phyloP scores from a whole-genome alignment of 1,140 invertebrate genomes.

The Leptopilina boulardi region DNA sequence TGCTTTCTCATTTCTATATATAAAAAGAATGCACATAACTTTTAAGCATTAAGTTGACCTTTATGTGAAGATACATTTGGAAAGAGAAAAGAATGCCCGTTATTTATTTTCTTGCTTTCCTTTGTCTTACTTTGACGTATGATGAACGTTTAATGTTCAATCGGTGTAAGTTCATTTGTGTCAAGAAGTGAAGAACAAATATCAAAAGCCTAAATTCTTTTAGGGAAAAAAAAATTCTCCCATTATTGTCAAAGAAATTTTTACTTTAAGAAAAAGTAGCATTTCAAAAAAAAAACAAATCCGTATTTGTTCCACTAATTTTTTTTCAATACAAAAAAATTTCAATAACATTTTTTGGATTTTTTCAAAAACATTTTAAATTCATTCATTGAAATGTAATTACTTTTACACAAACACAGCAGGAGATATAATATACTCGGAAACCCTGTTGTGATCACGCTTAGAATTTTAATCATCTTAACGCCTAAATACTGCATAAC shows the following conservation, averaged over 20 bases:
- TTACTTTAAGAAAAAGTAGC: too few species aligned
- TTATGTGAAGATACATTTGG: not conserved
- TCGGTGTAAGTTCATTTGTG: not conserved
- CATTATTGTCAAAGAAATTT: not conserved
- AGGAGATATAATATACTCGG: not conserved
- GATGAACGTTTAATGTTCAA: not conserved
- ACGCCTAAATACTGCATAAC: not conserved
- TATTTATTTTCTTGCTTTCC: slow-evolving; percentile 1
- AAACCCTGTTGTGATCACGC: not conserved
- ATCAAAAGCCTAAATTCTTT: not conserved
- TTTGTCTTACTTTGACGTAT: not conserved
- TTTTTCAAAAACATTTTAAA: too few species aligned
- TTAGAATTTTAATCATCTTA: slow-evolving; percentile 9
- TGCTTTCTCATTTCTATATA: not conserved
- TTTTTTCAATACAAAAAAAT: too few species aligned
- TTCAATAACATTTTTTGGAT: too few species aligned
- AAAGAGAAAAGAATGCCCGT: not conserved
- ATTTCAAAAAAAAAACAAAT: too few species aligned
- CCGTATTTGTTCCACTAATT: too few species aligned
- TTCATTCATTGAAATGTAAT: too few species aligned
- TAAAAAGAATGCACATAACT: not conserved
- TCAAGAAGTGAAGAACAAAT: not conserved
- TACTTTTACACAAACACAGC: too few species aligned
- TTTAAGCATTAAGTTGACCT: not conserved
- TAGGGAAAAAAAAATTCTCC: not conserved